Evolutionary conservation across 2,113 vertebrate species (phyloP), one percentile per base, ranked within the genome.

Genomic region (Bubo scandiacus): DNA sequence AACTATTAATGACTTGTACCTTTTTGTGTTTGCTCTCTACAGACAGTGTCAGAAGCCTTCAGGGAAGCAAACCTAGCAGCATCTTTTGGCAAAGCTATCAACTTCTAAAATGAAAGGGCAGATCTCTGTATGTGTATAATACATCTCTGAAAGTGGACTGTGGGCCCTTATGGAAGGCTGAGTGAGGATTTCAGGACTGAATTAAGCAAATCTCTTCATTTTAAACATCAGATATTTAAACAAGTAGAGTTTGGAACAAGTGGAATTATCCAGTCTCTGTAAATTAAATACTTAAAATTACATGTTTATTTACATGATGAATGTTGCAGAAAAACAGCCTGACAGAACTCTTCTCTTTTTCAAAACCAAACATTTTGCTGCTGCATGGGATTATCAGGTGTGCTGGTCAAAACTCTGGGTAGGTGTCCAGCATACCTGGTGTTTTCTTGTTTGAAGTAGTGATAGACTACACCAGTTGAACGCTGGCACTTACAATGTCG

Each of bases 41-140:
- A 99, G 99, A 99, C 99, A 5, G 99, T 99, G 96, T 99, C 99
- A 27, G 99, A 99, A 98, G 99, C 99, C 93, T 99, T 99, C 98
- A 98, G 99, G 98, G 99, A 99, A 99, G 99, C 99, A 78, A 99
- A 99, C 96, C 95, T 99, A 71, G 99, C 99, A 57, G 99, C 99
- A 25, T 99, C 99, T 58, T 99, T 99, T 81, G 99, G 99, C 93
- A 99, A 99, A 99, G 98, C 99, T 74, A 99, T 99, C 97, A 99
- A 99, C 98, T 99, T 99, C 97, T 99, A 96, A 99, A 96, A 73
- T 23, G 54, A 58, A 95, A 93, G 92, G 88, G 59, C 55, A 83
- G 65, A 71, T 89, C 82, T 77, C 49, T 96, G 89, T 97, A 97
- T 65, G 74, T 92, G 94, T 12, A 26, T 63, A 49, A 36, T 63